phyloP scores from a whole-genome alignment of 2,797 vertebrate species.

The Alexandromys oeconomus region DNA sequence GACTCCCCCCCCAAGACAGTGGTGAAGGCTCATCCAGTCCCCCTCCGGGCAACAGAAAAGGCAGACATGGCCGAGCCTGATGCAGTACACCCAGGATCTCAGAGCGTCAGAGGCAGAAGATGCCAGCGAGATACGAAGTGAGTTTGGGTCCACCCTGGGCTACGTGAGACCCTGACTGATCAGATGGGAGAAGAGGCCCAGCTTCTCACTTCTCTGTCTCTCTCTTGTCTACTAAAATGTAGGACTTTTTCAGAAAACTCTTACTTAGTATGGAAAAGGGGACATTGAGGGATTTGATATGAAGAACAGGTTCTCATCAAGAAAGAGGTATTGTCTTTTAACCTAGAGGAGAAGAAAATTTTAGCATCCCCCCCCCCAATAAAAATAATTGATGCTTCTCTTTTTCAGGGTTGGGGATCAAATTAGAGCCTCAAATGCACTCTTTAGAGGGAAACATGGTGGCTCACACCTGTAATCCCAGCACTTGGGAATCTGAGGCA shows the following conservation, averaged over 20 bases:
- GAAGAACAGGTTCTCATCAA: not conserved
- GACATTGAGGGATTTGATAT: not conserved
- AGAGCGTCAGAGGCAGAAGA: not conserved
- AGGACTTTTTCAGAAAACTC: not conserved
- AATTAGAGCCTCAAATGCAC: not conserved
- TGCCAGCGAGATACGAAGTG: no score
- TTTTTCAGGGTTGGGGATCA: not conserved
- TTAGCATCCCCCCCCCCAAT: not conserved
- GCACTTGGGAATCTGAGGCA: not conserved
- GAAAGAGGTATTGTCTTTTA: not conserved
- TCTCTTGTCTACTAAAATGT: not conserved
- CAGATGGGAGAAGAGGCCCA: not conserved
- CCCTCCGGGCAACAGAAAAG: not conserved
- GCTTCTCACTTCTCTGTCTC: not conserved
- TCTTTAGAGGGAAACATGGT: not conserved
- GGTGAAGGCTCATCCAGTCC: not conserved
- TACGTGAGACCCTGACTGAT: not conserved
- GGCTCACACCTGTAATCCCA: not conserved
- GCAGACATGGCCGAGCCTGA: not conserved
- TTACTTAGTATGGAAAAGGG: conserved; percentile 14
- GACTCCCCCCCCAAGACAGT: not conserved
- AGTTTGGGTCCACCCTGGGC: not conserved
- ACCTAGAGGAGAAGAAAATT: not conserved
- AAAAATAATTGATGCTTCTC: not conserved
- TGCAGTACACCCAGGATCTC: no score